Evolutionary conservation across 2,888 invertebrate genomes (phyloP).

Genomic region (Tuberolachnus salignus): DNA sequence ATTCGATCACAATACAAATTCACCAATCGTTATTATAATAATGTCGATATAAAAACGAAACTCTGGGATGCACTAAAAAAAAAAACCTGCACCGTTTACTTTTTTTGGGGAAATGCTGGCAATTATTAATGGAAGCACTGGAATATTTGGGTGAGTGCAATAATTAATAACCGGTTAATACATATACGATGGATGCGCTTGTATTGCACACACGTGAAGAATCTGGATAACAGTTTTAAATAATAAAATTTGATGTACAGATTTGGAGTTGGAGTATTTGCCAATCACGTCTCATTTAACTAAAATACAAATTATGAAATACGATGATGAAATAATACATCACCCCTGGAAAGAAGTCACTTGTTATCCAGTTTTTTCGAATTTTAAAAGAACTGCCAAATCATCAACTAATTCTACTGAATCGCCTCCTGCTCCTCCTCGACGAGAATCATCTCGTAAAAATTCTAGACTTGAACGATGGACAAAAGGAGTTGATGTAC

Average conservation of each 20-base stretch:
- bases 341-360: slow-evolving; percentile 65
- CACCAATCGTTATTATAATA: background rate
- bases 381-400: slow-evolving; percentile 68
- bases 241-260: slow-evolving; percentile 60
- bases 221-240: slow-evolving; percentile 28
- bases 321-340: slow-evolving; percentile 60
- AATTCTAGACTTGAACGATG: slow-evolving; percentile 71
- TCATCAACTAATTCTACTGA: slow-evolving; percentile 61
- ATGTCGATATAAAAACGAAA: background rate
- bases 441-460: slow-evolving; percentile 76
- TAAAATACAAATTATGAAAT: slow-evolving; percentile 78
- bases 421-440: slow-evolving; percentile 75
- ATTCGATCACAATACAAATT: background rate
- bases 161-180: background rate
- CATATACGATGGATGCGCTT: slow-evolving; percentile 3
- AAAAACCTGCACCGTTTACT: background rate
- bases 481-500: slow-evolving; percentile 61
- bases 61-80: slow-evolving; percentile 14
- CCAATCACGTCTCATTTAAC: slow-evolving; percentile 81
- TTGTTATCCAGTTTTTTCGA: slow-evolving; percentile 66
- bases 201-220: slow-evolving; percentile 23
- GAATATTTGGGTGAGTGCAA: slow-evolving; percentile 19
- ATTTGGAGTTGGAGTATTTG: slow-evolving; percentile 79
- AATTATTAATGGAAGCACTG: slow-evolving; percentile 32
- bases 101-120: background rate